Percentiles rank a stretch among this genome's conserved stretches.
Evolutionary conservation across 2,888 invertebrate species (phyloP).

Genomic region (Phymatocera aterrima): DNA sequence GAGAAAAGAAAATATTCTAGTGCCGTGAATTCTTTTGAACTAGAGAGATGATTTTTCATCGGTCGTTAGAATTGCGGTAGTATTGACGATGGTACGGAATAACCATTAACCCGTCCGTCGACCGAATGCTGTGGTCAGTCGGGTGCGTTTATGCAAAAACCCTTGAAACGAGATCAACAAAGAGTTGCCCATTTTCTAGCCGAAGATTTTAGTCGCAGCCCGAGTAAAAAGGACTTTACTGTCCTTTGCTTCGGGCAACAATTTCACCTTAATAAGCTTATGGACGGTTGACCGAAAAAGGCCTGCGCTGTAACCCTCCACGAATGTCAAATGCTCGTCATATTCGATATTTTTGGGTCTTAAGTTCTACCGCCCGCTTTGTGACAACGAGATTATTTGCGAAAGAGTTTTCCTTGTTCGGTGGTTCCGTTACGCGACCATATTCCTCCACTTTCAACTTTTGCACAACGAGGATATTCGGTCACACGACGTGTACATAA

Average conservation of each 20-base stretch:
- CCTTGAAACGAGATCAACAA: constrained; percentile 45
- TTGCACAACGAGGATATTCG: constrained; percentile 35
- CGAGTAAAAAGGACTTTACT: constrained; percentile 53
- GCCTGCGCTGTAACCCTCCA: constrained; percentile 58
- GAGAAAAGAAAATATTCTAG: constrained; percentile 46
- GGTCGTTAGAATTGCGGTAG: constrained; percentile 32
- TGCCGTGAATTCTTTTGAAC: constrained; percentile 54
- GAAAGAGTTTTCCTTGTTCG: constrained; percentile 65
- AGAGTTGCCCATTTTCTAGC: constrained; percentile 39
- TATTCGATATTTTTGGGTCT: constrained; percentile 65
- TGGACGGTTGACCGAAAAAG: constrained; percentile 69
- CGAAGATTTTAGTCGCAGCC: constrained; percentile 24
- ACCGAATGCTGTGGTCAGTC: constrained; percentile 18
- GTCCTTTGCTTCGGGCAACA: constrained; percentile 58
- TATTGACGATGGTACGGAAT: constrained; percentile 19
- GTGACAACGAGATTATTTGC: constrained; percentile 66
- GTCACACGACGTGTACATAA: constrained; percentile 19
- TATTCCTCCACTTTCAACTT: constrained; percentile 24
- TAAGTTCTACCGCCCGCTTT: constrained; percentile 52
- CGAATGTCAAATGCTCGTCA: constrained; percentile 72
- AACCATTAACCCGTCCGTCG: constrained; percentile 38
- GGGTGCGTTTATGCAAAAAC: constrained; percentile 42
- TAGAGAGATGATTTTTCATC: constrained; percentile 50
- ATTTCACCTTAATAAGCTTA: constrained; percentile 74
- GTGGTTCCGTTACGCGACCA: constrained; percentile 27